phyloP scores from a whole-genome alignment of 1,140 invertebrate genomes.

The Eufriesea mexicana region DNA sequence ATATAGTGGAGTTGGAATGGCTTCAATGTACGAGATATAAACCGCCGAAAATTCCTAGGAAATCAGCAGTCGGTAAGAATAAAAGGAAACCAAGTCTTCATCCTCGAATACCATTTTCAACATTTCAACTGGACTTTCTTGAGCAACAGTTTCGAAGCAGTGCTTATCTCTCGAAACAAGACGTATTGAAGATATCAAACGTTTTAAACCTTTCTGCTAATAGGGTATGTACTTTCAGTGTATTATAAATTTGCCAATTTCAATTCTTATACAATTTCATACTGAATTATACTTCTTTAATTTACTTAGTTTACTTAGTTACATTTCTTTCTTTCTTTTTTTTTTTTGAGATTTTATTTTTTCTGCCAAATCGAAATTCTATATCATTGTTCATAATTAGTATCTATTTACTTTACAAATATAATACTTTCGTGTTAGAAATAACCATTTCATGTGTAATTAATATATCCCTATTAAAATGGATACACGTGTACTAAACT shows the following conservation, averaged over 20 bases:
- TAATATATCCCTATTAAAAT: too few relatives aligned
- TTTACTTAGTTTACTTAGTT: too few relatives aligned
- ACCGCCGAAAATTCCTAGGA: slow-evolving; percentile 88
- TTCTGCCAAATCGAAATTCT: too few relatives aligned
- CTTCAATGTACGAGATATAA: slow-evolving; percentile 89
- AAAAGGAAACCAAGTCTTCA: slow-evolving; percentile 83
- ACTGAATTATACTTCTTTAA: too few relatives aligned
- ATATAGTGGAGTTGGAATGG: slow-evolving; percentile 81
- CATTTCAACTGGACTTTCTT: slow-evolving; percentile 83
- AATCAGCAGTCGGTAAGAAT: slow-evolving; percentile 78
- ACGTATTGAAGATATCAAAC: slow-evolving; percentile 11
- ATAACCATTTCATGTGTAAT: too few relatives aligned
- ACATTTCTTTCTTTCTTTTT: background rate
- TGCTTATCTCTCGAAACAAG: slow-evolving; percentile 84
- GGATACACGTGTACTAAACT: too few relatives aligned
- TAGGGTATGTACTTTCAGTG: slow-evolving; percentile 5
- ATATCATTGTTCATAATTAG: too few relatives aligned
- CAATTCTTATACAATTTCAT: background rate
- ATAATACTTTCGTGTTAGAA: too few relatives aligned
- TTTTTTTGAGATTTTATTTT: too few relatives aligned
- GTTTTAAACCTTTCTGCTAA: slow-evolving; percentile 15
- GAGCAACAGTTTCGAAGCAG: slow-evolving; percentile 84
- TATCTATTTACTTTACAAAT: too few relatives aligned
- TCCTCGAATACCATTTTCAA: slow-evolving; percentile 86
- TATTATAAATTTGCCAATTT: background rate